These are phyloP conservation scores for Galendromus occidentalis DNA, from an alignment of 1,140 invertebrate species.

Conservation along the genomic window DNA sequence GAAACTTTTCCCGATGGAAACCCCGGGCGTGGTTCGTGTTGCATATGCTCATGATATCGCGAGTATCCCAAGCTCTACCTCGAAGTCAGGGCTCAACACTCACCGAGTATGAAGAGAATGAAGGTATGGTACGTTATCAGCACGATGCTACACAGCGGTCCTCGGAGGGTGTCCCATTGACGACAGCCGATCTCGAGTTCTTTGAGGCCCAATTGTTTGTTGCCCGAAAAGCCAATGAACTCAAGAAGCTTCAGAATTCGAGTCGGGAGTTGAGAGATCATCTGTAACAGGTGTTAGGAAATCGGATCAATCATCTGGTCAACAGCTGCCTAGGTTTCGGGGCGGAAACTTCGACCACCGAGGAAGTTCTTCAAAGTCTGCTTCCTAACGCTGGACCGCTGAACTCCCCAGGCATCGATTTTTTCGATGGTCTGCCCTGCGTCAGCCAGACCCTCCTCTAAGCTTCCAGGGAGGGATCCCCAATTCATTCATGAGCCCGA, in stretches of 20 bases:
- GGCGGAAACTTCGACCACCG: conserved; percentile 16
- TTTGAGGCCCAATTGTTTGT: conserved; percentile 51
- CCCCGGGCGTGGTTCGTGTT: no score
- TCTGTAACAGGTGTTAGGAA: conserved; percentile 29
- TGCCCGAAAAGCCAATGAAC: conserved; percentile 83
- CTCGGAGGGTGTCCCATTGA: conserved; percentile 47
- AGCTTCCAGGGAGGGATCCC: no score
- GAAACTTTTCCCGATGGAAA: no score
- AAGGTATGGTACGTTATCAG: conserved; percentile 64
- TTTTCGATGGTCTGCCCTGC: no score
- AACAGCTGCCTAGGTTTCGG: no score
- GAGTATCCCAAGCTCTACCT: no score
- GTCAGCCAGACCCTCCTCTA: no score
- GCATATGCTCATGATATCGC: no score
- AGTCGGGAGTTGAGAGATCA: conserved; percentile 72
- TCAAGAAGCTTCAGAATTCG: conserved; percentile 68
- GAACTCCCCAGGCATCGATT: neutral
- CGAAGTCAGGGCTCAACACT: no score
- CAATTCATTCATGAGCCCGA: no score
- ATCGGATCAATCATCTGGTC: no score
- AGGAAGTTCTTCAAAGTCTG: neutral
- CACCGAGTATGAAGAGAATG: conserved; percentile 50
- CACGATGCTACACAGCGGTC: conserved; percentile 62
- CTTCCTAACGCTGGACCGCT: neutral
- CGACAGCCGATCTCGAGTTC: conserved; percentile 49